Conservation (phyloP, 2,797 vertebrate genomes). For the Zalophus californianus region DNA sequence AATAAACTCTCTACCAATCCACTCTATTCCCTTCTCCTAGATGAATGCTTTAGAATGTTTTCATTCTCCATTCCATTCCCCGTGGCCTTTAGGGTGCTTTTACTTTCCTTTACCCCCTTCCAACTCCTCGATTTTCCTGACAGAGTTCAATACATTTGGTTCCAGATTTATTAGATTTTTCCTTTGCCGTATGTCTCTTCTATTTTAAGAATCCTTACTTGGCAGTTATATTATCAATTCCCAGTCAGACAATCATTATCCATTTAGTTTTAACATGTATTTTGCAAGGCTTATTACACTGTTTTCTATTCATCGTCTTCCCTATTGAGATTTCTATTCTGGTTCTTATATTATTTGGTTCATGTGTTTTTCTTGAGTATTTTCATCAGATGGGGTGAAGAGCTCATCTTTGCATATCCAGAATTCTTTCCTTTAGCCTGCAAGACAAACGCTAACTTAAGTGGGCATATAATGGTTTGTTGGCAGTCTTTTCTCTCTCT, state of each 20-base stretch:
- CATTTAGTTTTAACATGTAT: slow-evolving; percentile 21
- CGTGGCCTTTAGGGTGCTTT: background rate
- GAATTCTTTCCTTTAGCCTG: background rate
- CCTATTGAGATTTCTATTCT: slow-evolving; percentile 30
- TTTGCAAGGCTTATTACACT: background rate
- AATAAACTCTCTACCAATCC: background rate
- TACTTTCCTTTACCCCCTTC: background rate
- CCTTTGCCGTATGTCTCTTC: slow-evolving; percentile 36
- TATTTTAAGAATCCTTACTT: slow-evolving; percentile 64
- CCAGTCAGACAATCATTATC: slow-evolving; percentile 14
- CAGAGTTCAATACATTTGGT: slow-evolving; percentile 7
- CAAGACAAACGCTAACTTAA: background rate
- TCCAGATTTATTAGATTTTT: slow-evolving; percentile 63
- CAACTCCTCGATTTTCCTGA: slow-evolving; percentile 45
- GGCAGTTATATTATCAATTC: slow-evolving; percentile 20
- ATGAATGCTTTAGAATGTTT: background rate
- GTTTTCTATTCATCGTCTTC: slow-evolving; percentile 20
- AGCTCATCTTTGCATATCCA: background rate
- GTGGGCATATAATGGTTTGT: background rate
- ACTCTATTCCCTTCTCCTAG: background rate
- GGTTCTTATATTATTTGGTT: slow-evolving; percentile 28
- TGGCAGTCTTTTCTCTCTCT: background rate
- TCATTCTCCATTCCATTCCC: background rate
- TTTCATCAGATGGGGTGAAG: background rate
- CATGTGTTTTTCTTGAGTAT: background rate